Evolutionary conservation across 2,888 invertebrate genomes (phyloP), one percentile per base, ranked within the genome.

Genomic region (Amblyjoppa fuscipennis): DNA sequence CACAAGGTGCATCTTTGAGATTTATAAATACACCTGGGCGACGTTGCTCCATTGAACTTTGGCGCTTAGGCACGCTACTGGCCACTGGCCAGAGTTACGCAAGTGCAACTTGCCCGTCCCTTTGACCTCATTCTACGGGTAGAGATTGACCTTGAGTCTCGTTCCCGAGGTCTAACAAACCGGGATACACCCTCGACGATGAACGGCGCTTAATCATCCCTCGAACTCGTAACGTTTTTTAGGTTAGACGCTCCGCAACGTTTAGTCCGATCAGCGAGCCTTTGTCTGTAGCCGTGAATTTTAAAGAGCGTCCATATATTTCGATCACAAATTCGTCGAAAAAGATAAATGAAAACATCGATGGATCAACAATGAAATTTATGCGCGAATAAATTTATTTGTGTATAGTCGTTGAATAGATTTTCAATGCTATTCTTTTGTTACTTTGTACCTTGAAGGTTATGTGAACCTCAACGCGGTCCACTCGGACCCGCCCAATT

Each of bases 11-110:
- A 90, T 92, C 86, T 84, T 88, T 88, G 84, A 87, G 88, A 86
- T 81, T 83, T 91, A 90, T 93, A 93, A 92, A 93, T 93, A 93
- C 89, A 91, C 88, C 89, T 91, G 88, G 89, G 83, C 87, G 89
- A 91, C 90, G 92, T 92, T 94, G 93, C 93, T 93, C 91, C 94
- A 94, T 93, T 94, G 94, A 94, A 93, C 94, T 92, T 93, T 94
- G 93, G 92, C 93, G 92, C 89, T 89, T 88, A 89, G 87, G 79
- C 61, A 89, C 87, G 88, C 89, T 86, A 85, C 90, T 93, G 93
- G 93, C 92, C 78, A 56, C 71, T 82, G 87, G 93, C 93, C 94
- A 93, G 90, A 87, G 89, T 94, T 93, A 92, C 92, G 93, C 92
- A 93, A 93, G 88, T 59, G 0, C 53, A 59, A 75, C 64, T 66